Conservation (phyloP, 2,888 invertebrate species). For the Cosmia trapezina region DNA sequence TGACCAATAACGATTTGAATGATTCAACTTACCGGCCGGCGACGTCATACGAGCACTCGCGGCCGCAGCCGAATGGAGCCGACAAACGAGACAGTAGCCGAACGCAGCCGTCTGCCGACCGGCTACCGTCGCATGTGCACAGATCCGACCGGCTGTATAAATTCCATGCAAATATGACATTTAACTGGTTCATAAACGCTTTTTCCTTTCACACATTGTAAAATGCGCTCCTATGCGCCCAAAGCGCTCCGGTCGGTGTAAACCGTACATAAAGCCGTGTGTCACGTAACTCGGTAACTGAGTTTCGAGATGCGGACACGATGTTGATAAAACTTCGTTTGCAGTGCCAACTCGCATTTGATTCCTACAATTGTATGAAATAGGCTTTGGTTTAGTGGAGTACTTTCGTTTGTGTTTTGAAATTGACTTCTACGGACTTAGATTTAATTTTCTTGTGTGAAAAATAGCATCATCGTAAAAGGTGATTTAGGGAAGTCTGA, state of each 20-base stretch:
- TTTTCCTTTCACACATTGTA: not conserved
- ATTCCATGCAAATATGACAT: not conserved
- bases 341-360: slow-evolving; percentile 50
- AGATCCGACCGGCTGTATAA: too few species aligned
- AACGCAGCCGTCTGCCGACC: not conserved
- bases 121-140: not conserved
- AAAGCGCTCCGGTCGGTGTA: not conserved
- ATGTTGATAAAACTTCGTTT: slow-evolving; percentile 67
- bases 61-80: not conserved
- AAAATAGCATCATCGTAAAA: too few species aligned
- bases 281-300: slow-evolving; percentile 56
- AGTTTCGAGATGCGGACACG: slow-evolving; percentile 58
- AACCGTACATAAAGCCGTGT: slow-evolving; percentile 30
- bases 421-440: not conserved
- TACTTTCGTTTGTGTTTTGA: not conserved
- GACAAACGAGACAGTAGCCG: not conserved
- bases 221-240: not conserved
- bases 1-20: not conserved
- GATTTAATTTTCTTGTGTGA: not conserved
- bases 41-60: too few species aligned
- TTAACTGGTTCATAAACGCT: not conserved
- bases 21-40: not conserved
- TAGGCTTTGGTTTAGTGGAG: not conserved
- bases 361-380: slow-evolving; percentile 38
- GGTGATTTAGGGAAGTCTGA: not conserved